Conservation (phyloP, 2,113 vertebrate species). For the Crotophaga sulcirostris region DNA sequence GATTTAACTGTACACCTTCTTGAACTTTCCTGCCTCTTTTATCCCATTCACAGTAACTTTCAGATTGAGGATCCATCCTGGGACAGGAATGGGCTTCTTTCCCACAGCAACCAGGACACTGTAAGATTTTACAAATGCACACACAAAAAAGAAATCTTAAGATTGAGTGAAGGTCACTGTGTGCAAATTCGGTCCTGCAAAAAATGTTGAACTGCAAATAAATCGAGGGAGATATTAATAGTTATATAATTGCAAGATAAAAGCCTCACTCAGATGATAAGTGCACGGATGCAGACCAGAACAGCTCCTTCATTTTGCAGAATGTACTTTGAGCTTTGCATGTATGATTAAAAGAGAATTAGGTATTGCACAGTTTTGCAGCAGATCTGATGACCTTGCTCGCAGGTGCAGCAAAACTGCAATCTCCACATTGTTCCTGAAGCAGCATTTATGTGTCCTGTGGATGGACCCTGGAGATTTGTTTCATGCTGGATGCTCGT, state of each 20-base stretch:
- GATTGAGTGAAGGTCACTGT: neutral
- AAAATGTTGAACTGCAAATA: neutral
- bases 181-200: neutral
- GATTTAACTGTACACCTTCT: neutral
- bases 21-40: neutral
- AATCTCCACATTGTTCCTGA: neutral
- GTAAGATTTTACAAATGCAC: neutral
- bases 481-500: neutral
- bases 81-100: neutral
- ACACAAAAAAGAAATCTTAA: neutral
- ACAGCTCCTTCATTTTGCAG: neutral
- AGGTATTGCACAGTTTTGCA: neutral
- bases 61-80: neutral
- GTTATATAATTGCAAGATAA: neutral
- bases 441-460: neutral
- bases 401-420: neutral
- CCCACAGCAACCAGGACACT: neutral
- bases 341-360: neutral
- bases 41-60: neutral
- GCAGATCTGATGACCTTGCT: neutral
- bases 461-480: neutral
- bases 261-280: neutral
- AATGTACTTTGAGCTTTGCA: conserved; percentile 21
- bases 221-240: neutral
- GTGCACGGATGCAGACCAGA: neutral